Percentiles rank a stretch among this genome's conserved stretches.
Conservation (phyloP, 1,140 invertebrate species). For the Pogonomyrmex barbatus region DNA sequence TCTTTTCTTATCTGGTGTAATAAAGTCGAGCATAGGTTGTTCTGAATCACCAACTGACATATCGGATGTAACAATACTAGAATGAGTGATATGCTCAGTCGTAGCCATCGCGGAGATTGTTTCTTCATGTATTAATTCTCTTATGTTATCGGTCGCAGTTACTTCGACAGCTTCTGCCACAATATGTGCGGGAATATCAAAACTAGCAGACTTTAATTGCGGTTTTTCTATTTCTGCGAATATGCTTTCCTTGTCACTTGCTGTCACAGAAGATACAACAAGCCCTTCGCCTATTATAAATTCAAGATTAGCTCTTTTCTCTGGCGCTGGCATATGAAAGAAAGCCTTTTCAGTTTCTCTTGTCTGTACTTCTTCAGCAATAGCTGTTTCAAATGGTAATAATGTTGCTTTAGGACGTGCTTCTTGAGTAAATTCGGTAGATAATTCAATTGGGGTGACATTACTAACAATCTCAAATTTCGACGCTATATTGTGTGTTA, state of each 20-base stretch:
- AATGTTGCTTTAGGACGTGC: conserved; percentile 83
- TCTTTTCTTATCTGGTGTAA: conserved; percentile 83
- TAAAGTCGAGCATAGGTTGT: conserved; percentile 79
- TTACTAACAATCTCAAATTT: conserved; percentile 85
- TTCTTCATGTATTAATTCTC: conserved; percentile 76
- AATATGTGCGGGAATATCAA: conserved; percentile 82
- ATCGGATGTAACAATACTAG: conserved; percentile 84
- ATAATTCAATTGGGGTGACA: conserved; percentile 80
- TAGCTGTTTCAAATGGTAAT: conserved; percentile 84
- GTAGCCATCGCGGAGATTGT: conserved; percentile 79
- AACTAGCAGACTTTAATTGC: conserved; percentile 81
- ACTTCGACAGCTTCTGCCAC: conserved; percentile 84
- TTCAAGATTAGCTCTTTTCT: conserved; percentile 83
- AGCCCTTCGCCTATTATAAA: conserved; percentile 85
- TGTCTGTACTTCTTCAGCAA: conserved; percentile 83
- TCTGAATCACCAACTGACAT: conserved; percentile 81
- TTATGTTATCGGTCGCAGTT: conserved; percentile 79
- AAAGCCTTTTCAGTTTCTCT: conserved; percentile 87
- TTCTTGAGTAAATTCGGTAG: conserved; percentile 76
- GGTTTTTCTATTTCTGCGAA: conserved; percentile 79
- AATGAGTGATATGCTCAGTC: conserved; percentile 83
- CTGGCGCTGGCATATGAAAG: conserved; percentile 77
- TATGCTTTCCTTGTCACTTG: conserved; percentile 86
- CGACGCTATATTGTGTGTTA: conserved; percentile 86
- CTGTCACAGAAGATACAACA: conserved; percentile 85